Evolutionary conservation across 2,888 invertebrate genomes (phyloP).

Genomic region (Oligia strigilis): DNA sequence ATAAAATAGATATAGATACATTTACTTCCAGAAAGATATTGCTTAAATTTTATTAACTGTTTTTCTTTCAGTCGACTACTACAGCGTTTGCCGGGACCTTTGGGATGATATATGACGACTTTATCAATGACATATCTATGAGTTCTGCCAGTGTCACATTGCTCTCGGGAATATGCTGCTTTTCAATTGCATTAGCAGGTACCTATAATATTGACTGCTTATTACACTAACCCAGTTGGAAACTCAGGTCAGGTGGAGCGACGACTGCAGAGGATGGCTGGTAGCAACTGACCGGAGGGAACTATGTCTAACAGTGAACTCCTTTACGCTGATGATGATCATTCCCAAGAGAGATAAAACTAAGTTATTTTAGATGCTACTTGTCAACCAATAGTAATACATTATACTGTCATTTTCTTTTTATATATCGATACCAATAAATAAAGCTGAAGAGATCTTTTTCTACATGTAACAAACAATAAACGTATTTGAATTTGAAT

Average conservation of each 20-base stretch:
- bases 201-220: background rate
- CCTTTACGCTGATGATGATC: background rate
- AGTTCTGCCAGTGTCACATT: constrained; percentile 74
- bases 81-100: constrained; percentile 72
- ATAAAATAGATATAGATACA: background rate
- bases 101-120: constrained; percentile 81
- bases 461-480: no score
- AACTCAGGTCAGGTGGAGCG: no score
- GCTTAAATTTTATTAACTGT: background rate
- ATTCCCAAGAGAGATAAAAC: background rate
- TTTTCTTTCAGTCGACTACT: constrained; percentile 71
- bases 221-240: no score
- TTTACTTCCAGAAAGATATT: background rate
- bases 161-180: constrained; percentile 69
- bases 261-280: background rate
- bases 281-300: background rate
- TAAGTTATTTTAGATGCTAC: background rate
- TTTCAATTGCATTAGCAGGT: constrained; percentile 74
- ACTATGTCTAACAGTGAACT: no score
- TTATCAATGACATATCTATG: constrained; percentile 74
- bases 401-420: no score
- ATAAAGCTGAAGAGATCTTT: background rate
- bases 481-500: no score
- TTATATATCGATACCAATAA: background rate
- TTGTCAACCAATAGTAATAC: background rate